Base-by-base conservation (phyloP, 2,113 vertebrate genomes). In the Taurulus bubalis region DNA sequence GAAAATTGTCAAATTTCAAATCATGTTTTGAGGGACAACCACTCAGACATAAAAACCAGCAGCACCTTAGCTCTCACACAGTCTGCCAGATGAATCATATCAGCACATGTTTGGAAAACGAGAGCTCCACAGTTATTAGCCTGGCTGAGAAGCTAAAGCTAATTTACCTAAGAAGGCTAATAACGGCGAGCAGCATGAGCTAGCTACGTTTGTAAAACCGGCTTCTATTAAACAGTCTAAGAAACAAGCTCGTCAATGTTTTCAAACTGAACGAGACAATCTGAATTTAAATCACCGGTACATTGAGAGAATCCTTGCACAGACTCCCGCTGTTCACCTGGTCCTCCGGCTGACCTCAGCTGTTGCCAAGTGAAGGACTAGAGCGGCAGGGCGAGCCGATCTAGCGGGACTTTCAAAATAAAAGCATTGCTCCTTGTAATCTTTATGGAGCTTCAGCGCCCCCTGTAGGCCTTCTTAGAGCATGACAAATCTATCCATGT, bases 301-400 rank as follows among this genome's bases (percentile, higher is more conserved):
- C 16, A 20, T 82, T 22, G 60, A 0, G 22, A 24, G 20, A 20
- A 22, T 65, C 60, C 55, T 56, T 58, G 22, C n/a, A 6, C 62
- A 8, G 45, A 12, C 4, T 2, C 7, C 26, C 32, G 24, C 11
- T 4, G 1, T 2, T 24, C 9, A 0, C 11, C 26, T 16, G 8
- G 7, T 62, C 34, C 69, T 71, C 66, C 20, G 5, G 1, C 12
- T 90, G 89, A 93, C 86, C 90, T 90, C 87, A 24, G 71, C 58
- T 15, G 55, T n/a, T 1, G 69, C 71, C 16, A 28, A 32, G 26
- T 85, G 87, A 90, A 91, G 87, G 84, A 83, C 91, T 84, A 28
- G 2, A 10, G 45, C 10, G 1, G 18, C 45, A 11, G 8, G 38
- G 22, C 63, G 51, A 12, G 7, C n/a, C 4, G 42, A 22, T 28